Evolutionary conservation across 2,888 invertebrate species (phyloP).

Genomic region (Hoplodrina ambigua): DNA sequence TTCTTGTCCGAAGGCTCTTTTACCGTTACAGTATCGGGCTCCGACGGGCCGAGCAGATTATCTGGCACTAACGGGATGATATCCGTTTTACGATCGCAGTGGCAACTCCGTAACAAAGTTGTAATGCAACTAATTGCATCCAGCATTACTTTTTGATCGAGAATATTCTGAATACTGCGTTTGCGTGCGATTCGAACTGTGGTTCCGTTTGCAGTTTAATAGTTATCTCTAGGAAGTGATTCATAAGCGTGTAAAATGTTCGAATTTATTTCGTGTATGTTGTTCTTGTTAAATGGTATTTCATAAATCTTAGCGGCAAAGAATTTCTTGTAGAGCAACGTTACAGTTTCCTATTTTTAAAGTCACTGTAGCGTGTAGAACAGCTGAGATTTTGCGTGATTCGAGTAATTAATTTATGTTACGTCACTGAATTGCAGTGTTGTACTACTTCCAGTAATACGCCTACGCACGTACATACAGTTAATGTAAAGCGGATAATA

Average conservation of each 20-base stretch:
- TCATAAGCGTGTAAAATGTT: constrained; percentile 42
- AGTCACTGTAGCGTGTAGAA: constrained; percentile 66
- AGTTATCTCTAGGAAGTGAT: constrained; percentile 57
- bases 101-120: constrained; percentile 56
- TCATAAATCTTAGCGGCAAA: constrained; percentile 58
- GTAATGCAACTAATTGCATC: constrained; percentile 65
- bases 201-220: constrained; percentile 24
- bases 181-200: constrained; percentile 40
- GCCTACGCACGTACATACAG: constrained; percentile 28
- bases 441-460: constrained; percentile 56
- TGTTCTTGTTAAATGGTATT: constrained; percentile 54
- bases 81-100: constrained; percentile 71
- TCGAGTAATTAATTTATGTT: constrained; percentile 64
- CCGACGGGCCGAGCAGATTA: constrained; percentile 75
- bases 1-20: constrained; percentile 73
- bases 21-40: constrained; percentile 80
- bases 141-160: constrained; percentile 47
- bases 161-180: constrained; percentile 26
- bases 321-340: constrained; percentile 58
- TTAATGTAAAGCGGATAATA: constrained; percentile 40
- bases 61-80: constrained; percentile 83
- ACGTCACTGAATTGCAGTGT: constrained; percentile 60
- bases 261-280: constrained; percentile 48
- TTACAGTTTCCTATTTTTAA: constrained; percentile 65
- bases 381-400: constrained; percentile 68